Evolutionary conservation across 2,797 vertebrate species (phyloP), one percentile per base, ranked within the genome.

Genomic region (Poeciliopsis presidionis): DNA sequence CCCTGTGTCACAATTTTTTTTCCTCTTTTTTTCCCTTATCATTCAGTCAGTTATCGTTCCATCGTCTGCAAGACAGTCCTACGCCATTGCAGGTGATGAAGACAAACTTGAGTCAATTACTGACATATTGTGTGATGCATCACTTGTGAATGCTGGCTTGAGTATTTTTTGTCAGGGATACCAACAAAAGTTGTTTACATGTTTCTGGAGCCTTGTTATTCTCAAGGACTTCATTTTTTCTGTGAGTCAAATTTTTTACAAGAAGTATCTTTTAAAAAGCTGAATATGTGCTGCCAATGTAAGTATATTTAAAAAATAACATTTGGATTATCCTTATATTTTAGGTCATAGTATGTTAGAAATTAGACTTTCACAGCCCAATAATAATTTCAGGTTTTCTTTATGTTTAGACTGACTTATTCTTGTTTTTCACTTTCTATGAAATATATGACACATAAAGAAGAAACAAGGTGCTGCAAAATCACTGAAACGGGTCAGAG

Each of bases 111-210:
- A 86, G 83, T 87, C 79, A 88, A 89, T 92, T 87, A 81, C 81
- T 88, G 87, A 94, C 87, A 88, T 81, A 82, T 86, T 90, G 85
- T 74, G 74, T 79, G 86, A 92, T 88, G 87, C 86, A 57, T 93
- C 88, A 85, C 86, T 81, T 82, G 84, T 84, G 84, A 84, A 84
- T 81, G 79, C 84, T 86, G 89, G 87, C 82, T 79, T 65, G 69
- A 81, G 77, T 88, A 76, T 82, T 79, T 79, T 73, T 74, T 82
- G 75, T 83, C 63, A 71, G 86, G 74, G 81, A 84, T 84, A 91
- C 81, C 76, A 85, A 87, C 81, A 90, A 92, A 92, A 85, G 82
- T 81, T 94, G 94, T 94, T 95, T 94, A 91, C 89, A 93, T 94
- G 88, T 92, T 93, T 94, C 79, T 79, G 78, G 84, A 36, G 76